Evolutionary conservation across 2,113 vertebrate species (phyloP).

Genomic region (Chlorodrepanis virens): DNA sequence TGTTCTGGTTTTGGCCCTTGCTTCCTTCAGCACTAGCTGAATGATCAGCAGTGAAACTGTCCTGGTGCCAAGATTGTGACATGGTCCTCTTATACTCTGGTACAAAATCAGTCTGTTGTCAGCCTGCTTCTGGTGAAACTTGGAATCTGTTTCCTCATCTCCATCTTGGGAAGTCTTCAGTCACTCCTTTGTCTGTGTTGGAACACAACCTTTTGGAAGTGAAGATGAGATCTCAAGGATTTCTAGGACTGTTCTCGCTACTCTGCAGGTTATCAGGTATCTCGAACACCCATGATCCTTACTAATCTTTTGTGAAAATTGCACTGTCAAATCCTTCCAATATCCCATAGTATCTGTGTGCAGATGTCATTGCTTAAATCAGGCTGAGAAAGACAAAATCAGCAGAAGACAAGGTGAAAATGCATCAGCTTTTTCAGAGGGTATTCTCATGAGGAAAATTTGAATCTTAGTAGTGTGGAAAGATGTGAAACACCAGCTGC

Average conservation of each 20-base stretch:
- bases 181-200: background rate
- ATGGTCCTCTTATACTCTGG: background rate
- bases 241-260: background rate
- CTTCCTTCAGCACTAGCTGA: background rate
- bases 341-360: background rate
- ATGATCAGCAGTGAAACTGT: background rate
- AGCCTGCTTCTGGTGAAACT: background rate
- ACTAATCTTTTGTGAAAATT: background rate
- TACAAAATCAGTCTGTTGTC: background rate
- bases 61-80: background rate
- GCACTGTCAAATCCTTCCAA: background rate
- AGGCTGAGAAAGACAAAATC: background rate
- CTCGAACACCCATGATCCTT: background rate
- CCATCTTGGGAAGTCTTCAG: background rate
- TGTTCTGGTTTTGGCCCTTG: background rate
- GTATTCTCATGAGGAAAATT: background rate
- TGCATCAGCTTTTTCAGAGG: background rate
- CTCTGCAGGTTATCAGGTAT: constrained; percentile 32
- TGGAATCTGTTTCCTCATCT: background rate
- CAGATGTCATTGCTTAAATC: background rate
- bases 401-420: constrained; percentile 13
- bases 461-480: background rate
- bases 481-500: background rate
- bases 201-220: background rate
- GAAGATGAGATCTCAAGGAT: background rate